Evolutionary conservation across 1,140 invertebrate species (phyloP).

Genomic region (Heterodera schachtii): DNA sequence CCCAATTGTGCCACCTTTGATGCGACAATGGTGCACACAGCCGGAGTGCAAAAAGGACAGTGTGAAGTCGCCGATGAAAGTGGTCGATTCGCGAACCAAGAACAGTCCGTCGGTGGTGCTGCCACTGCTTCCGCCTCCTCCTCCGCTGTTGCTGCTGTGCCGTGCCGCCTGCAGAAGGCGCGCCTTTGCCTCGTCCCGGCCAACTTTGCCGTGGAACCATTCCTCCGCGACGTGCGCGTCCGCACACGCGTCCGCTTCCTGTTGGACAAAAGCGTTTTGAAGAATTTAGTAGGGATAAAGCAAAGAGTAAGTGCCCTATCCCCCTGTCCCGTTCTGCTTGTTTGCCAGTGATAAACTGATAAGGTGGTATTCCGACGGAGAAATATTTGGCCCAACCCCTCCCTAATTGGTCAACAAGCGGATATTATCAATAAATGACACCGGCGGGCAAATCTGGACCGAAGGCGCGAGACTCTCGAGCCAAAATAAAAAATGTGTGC

Average conservation of each 20-base stretch:
- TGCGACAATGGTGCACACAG: slow-evolving; percentile 56
- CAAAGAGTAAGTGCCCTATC: slow-evolving; percentile 1
- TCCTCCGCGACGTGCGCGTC: slow-evolving; percentile 65
- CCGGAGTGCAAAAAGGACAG: slow-evolving; percentile 57
- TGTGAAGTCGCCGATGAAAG: slow-evolving; percentile 65
- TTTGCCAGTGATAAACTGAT: too few species aligned
- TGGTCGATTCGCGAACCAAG: slow-evolving; percentile 60
- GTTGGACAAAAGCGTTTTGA: not conserved
- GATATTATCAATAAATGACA: too few species aligned
- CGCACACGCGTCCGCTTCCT: slow-evolving; percentile 59
- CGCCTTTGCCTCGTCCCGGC: slow-evolving; percentile 56
- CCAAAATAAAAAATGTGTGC: too few species aligned
- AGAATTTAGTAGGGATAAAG: not conserved
- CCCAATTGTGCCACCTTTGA: slow-evolving; percentile 48
- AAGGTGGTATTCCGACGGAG: too few species aligned
- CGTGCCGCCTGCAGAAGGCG: slow-evolving; percentile 50
- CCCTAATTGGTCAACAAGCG: too few species aligned
- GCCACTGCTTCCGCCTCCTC: not conserved
- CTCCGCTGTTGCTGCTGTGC: slow-evolving; percentile 37
- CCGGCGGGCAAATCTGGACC: too few species aligned
- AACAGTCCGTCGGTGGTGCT: slow-evolving; percentile 51
- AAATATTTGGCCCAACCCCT: too few species aligned
- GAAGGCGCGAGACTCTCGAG: too few species aligned
- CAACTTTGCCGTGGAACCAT: slow-evolving; percentile 64
- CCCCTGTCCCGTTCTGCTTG: too few species aligned